Base-by-base conservation (phyloP, 2,888 invertebrate species). In the Dicycla oo region DNA sequence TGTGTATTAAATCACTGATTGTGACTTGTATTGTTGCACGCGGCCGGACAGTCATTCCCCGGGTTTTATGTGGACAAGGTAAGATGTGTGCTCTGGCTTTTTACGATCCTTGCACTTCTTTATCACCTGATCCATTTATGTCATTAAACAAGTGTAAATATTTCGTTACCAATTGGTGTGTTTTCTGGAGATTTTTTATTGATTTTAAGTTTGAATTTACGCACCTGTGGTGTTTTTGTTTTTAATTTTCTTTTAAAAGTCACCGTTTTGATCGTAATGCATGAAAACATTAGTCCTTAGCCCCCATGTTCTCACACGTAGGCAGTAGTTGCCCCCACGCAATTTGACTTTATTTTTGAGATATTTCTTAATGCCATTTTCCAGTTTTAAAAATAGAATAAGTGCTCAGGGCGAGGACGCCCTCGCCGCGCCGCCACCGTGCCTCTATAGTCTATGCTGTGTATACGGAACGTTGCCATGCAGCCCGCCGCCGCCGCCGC, bases 51-150 rank as follows among this genome's bases (percentile, higher is more conserved):
- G 96, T 94, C 95, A 62, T 96, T 96, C 84, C 95, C 95, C 68
- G 96, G 96, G 81, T 96, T 96, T 92, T 96, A 95, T 91, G 89
- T 95, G 91, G 95, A 95, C 70, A 94, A 96, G 95, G 95, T 96
- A 95, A 95, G 95, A 87, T 74, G 74, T 81, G 70, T 78, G 75
- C 51, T 69, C 57, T 70, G 80, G 80, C 87, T 78, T 82, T 80
- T 76, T 87, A 78, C 83, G 73, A 69, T 30, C 49, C 60, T 68
- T 70, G 53, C 64, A 40, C 64, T 63, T 63, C 23, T 77, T 75
- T 76, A 67, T 77, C 56, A 73, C 57, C 63, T 64, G 66, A 66
- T 74, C 76, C 67, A 69, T 80, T 43, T 23, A 45, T 61, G 56
- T 66, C 61, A 77, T 73, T 76, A 60, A 61, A 69, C 56, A 18